Conservation (phyloP, 2,113 vertebrate species). For the Meriones unguiculatus region DNA sequence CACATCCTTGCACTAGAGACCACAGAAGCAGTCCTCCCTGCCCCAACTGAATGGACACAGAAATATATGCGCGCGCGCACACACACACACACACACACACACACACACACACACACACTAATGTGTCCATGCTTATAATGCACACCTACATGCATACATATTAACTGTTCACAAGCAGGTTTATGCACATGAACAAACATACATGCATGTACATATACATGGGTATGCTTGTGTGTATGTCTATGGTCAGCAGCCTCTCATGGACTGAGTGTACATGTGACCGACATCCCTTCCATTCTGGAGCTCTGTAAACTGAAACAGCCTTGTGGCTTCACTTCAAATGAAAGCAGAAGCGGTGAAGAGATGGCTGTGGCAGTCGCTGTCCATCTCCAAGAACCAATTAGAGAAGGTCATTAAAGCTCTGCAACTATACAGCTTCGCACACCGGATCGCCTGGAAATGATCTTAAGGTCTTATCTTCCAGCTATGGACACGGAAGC, state of each 20-base stretch:
- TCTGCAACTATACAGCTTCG: neutral
- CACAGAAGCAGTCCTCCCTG: neutral
- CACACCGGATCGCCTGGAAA: neutral
- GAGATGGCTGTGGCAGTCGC: accelerated
- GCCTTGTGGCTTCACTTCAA: accelerated
- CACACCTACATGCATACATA: neutral
- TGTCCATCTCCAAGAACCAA: neutral
- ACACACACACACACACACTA: neutral
- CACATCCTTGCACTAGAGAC: neutral
- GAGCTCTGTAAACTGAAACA: accelerated
- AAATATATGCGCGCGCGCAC: neutral
- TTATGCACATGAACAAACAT: accelerated
- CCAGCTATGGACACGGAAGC: neutral
- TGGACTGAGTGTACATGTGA: accelerated
- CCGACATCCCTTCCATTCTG: neutral
- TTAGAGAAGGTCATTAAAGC: neutral
- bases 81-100: neutral
- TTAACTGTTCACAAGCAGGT: neutral
- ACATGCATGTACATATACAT: neutral
- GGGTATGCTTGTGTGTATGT: neutral
- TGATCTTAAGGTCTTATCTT: neutral
- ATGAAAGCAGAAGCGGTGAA: accelerated
- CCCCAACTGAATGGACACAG: neutral
- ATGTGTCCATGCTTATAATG: neutral
- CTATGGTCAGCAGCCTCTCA: neutral